Evolutionary conservation across 2,888 invertebrate genomes (phyloP), one percentile per base, ranked within the genome.

Genomic region (Agonum fuliginosum): DNA sequence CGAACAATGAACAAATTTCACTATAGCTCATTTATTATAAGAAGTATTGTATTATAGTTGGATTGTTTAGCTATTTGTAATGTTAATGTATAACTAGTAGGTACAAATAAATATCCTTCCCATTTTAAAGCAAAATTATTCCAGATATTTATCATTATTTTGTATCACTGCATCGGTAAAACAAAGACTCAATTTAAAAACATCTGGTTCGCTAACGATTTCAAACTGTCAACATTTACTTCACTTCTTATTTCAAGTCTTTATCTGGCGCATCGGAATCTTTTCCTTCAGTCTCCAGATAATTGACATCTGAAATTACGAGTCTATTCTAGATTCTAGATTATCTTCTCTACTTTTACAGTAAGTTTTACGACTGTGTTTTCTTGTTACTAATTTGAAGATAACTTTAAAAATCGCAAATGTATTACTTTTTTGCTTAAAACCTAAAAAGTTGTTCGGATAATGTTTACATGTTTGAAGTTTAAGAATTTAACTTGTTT

Each of bases 181-280:
- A n/a, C n/a, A n/a, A n/a, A n/a, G 37, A 37, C 37, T n/a, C n/a
- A n/a, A 10, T 37, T 0, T 1, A 37, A 6, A 12, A 1, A 37
- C 37, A 3, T 37, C n/a, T 37, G 37, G 37, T 37, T 37, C 8
- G 10, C n/a, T 37, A 37, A 37, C 37, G n/a, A 37, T 3, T 37
- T 3, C 37, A 37, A n/a, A 37, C 54, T 54, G 54, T 54, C 54
- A 54, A 5, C 22, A 24, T 0, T 1, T n/a, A 54, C 22, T 24
- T 54, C 54, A 54, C 24, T 54, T 12, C 12, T 54, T 24, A 54
- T 54, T 54, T 54, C 48, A 48, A 48, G 20, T 48, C 54, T 54
- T 24, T 54, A 22, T 24, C 22, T n/a, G 54, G 22, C 54, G n/a
- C 37, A 37, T 37, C 37, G n/a, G 37, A 37, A 37, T 3, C 37